Percentiles rank a stretch among this genome's conserved stretches.
phyloP scores from a whole-genome alignment of 2,888 invertebrate species.

The Epirrhoe alternata region DNA sequence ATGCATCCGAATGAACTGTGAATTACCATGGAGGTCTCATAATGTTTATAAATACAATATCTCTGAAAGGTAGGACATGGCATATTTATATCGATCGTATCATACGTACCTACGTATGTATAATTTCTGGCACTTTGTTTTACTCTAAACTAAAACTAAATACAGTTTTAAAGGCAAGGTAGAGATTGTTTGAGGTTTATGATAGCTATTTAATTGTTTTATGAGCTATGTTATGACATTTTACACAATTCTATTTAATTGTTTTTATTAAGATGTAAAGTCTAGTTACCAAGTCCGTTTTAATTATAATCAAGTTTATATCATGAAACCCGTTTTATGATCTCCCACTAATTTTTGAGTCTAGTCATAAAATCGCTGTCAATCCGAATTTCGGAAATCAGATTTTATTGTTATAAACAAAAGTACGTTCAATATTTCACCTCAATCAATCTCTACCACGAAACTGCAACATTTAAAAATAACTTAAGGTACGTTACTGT shows the following conservation, averaged over 20 bases:
- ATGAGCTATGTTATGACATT: background rate
- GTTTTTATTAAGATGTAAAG: no score
- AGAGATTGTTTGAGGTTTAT: slow-evolving; percentile 1
- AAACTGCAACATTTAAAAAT: slow-evolving; percentile 28
- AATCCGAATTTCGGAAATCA: no score
- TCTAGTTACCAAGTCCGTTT: no score
- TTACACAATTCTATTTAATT: no score
- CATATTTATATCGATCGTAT: slow-evolving; percentile 8
- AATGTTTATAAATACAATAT: background rate
- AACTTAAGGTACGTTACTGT: slow-evolving; percentile 51
- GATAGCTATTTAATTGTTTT: background rate
- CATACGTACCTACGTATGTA: slow-evolving; percentile 31
- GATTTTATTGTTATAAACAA: no score
- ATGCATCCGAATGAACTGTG: background rate
- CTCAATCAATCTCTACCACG: slow-evolving; percentile 10
- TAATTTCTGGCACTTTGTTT: slow-evolving; percentile 76
- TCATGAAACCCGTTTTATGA: no score
- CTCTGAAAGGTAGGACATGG: background rate
- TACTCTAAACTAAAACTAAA: slow-evolving; percentile 62
- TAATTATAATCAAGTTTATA: no score
- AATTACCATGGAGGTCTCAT: background rate
- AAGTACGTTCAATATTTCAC: background rate
- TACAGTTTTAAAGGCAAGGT: slow-evolving; percentile 60
- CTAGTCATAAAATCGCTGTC: no score
- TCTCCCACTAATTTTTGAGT: no score